These are phyloP conservation scores for Crossocerus cetratus DNA, from an alignment of 2,888 invertebrate genomes.

Conservation along the genomic window DNA sequence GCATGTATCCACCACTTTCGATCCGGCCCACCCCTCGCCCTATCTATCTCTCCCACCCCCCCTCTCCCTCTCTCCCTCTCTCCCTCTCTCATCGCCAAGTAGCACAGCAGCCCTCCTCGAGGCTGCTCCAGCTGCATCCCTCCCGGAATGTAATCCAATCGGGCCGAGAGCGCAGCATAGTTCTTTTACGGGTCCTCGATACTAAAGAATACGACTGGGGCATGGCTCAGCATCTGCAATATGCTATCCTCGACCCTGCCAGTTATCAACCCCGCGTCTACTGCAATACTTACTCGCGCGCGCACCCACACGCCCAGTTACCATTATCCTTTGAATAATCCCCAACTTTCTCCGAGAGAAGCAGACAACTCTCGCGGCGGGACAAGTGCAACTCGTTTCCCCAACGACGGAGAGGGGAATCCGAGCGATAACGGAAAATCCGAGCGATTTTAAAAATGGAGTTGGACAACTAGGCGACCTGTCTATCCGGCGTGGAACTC, in stretches of 20 bases:
- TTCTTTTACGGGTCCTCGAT: slow-evolving; percentile 42
- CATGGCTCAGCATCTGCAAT: slow-evolving; percentile 32
- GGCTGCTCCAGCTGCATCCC: slow-evolving; percentile 21
- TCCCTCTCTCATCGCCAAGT: background rate
- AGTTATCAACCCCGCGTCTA: slow-evolving; percentile 17
- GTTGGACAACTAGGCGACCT: too few relatives aligned
- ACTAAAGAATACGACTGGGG: slow-evolving; percentile 41
- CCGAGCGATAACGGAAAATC: too few relatives aligned
- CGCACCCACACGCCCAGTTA: too few relatives aligned
- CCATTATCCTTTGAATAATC: too few relatives aligned
- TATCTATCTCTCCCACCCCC: background rate
- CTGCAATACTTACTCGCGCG: background rate
- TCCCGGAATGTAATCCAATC: slow-evolving; percentile 48
- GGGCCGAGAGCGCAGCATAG: slow-evolving; percentile 32
- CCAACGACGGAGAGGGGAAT: too few relatives aligned
- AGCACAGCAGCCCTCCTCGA: slow-evolving; percentile 5
- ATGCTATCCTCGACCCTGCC: slow-evolving; percentile 35
- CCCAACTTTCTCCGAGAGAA: background rate
- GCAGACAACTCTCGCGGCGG: background rate
- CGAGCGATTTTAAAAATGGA: too few relatives aligned
- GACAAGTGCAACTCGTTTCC: too few relatives aligned
- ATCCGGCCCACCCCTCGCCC: background rate
- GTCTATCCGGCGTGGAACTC: too few relatives aligned
- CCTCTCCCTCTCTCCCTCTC: background rate
- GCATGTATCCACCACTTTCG: too few relatives aligned